Conservation (phyloP, 2,113 vertebrate genomes). For the Verasper variegatus region DNA sequence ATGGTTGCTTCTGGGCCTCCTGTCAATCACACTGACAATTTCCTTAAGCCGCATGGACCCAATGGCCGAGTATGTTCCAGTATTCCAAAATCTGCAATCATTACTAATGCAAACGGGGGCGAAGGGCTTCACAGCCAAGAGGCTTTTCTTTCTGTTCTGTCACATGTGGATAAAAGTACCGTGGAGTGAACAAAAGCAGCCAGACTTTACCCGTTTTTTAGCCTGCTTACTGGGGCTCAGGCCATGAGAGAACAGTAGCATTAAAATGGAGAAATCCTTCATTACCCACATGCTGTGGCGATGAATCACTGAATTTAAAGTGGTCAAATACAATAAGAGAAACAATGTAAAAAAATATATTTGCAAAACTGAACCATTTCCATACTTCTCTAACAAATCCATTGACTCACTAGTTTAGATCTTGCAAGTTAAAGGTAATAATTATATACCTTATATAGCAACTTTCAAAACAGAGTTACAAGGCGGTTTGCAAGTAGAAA, state of each 20-base stretch:
- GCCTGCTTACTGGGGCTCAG: constrained; percentile 27
- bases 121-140: constrained; percentile 22
- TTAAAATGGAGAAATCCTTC: neutral
- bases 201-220: constrained; percentile 18
- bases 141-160: constrained; percentile 63
- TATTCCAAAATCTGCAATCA: constrained; percentile 14
- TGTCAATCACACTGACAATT: neutral
- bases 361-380: too few species aligned
- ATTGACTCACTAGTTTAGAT: too few species aligned
- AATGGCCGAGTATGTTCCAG: constrained; percentile 13
- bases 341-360: neutral
- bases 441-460: too few species aligned
- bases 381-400: too few species aligned
- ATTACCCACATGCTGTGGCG: neutral
- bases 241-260: neutral
- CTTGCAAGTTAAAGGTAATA: too few species aligned
- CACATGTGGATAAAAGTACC: constrained; percentile 60
- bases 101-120: constrained; percentile 19
- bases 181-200: neutral
- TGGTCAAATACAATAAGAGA: neutral
- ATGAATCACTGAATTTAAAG: neutral
- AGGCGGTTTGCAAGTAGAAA: too few species aligned
- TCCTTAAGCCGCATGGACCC: neutral
- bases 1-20: neutral
- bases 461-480: too few species aligned